Evolutionary conservation across 2,113 vertebrate species (phyloP), one percentile per base, ranked within the genome.

Genomic region (Scalopus aquaticus): DNA sequence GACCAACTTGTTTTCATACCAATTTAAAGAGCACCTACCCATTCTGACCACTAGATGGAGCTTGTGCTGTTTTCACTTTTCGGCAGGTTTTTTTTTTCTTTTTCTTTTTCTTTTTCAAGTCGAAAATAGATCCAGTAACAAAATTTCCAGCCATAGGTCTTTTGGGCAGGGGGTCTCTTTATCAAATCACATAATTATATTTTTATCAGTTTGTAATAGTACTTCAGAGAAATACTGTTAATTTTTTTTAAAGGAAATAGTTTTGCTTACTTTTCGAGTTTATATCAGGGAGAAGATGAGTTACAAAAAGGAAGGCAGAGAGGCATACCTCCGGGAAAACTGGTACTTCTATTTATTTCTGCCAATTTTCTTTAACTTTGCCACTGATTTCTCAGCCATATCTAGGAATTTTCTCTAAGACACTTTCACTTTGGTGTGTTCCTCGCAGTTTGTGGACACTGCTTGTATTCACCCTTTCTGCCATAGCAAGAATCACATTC

Each of bases 41-140:
- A 81, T 5, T 80, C 24, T 94, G 56, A 88, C 92, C 97, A 96
- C 92, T 96, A 96, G 97, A 95, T 96, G 97, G 96, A 64, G 95
- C 32, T 46, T 95, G 87, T 90, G 93, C 42, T 93, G 62, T 90
- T 95, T 94, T 93, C 67, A 87, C 65, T 35, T 94, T 87, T 67
- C 44, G 39, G 35, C 67, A 76, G 42, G 9, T 49, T 77, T 77
- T 46, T 35, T 60, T 35, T 78, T 58, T 70, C 58, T 62, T 44
- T 56, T 56, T 73, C 17, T 2, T 19, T 32, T 62, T 69, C 9
- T 19, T 32, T 62, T 69, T 74, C 8, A 42, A 44, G 13, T 79
- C 70, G 28, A 84, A 91, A 94, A 90, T 60, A 93, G 19, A 87
- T 13, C 13, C 42, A 96, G 62, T 44, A 46, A 95, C 8, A 92